Conservation (phyloP, 2,888 invertebrate genomes). For the Melieria crassipennis region DNA sequence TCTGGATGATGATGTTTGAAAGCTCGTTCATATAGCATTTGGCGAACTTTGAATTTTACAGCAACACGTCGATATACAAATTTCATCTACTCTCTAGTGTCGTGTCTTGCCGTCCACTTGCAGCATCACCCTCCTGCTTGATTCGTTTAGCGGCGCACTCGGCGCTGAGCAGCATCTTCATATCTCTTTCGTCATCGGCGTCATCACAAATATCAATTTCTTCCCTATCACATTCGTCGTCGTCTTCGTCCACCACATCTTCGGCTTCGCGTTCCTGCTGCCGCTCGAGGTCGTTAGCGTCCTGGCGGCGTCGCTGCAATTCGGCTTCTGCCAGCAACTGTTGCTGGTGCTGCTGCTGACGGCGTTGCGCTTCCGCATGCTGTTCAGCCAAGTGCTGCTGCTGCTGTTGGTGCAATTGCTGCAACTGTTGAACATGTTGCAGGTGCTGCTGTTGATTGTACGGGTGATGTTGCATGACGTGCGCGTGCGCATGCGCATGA, state of each 20-base stretch:
- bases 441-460: constrained; percentile 60
- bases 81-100: constrained; percentile 56
- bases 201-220: constrained; percentile 61
- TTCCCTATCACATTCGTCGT: constrained; percentile 50
- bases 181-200: constrained; percentile 51
- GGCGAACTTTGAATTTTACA: constrained; percentile 45
- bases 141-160: constrained; percentile 42
- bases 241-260: constrained; percentile 49
- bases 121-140: constrained; percentile 47
- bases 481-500: constrained; percentile 40
- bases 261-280: constrained; percentile 38
- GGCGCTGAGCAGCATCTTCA: constrained; percentile 42
- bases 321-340: constrained; percentile 45
- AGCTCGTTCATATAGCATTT: neutral
- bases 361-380: constrained; percentile 47
- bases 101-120: constrained; percentile 36
- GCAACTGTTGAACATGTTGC: constrained; percentile 57
- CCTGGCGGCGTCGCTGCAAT: constrained; percentile 45
- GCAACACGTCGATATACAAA: constrained; percentile 60
- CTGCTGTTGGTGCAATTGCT: constrained; percentile 52
- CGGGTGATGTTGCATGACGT: constrained; percentile 54
- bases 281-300: constrained; percentile 38
- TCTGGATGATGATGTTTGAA: neutral
- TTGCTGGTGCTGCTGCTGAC: constrained; percentile 48
- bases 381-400: constrained; percentile 46